Evolutionary conservation across 2,113 vertebrate genomes (phyloP).

Genomic region (Larimichthys polyactis): DNA sequence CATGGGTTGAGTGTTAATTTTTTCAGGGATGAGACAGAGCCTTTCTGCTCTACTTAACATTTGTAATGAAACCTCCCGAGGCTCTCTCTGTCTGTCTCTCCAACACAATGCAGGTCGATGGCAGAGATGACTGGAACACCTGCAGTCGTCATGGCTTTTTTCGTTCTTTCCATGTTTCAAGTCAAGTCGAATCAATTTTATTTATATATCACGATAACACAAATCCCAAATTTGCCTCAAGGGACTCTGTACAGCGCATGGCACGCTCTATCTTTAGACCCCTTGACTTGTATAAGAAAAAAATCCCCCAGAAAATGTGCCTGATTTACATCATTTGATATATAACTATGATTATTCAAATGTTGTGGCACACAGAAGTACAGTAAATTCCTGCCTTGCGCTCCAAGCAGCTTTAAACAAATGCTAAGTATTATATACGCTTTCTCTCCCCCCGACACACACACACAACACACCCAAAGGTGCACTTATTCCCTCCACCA

Average conservation of each 20-base stretch:
- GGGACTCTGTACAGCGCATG: not conserved
- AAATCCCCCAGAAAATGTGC: not conserved
- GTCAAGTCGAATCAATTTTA: not conserved
- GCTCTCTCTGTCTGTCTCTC: constrained; percentile 21
- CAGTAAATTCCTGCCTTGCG: not conserved
- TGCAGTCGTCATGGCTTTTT: constrained; percentile 16
- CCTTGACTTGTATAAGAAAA: not conserved
- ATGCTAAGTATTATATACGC: constrained; percentile 2
- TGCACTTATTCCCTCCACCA: constrained; percentile 35
- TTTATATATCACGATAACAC: not conserved
- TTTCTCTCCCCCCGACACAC: constrained; percentile 11
- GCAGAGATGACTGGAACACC: constrained; percentile 36
- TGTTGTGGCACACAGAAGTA: not conserved
- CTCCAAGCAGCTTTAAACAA: constrained; percentile 8
- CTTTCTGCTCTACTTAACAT: constrained; percentile 64
- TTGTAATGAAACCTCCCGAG: constrained; percentile 46
- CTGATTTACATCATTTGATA: constrained; percentile 8
- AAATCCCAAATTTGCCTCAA: not conserved
- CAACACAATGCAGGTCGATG: constrained; percentile 31
- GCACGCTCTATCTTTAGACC: not conserved
- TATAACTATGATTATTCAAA: not conserved
- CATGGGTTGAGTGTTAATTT: constrained; percentile 40
- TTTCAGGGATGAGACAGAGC: constrained; percentile 26
- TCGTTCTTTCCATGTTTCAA: not conserved
- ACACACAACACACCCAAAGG: constrained; percentile 26